Base-by-base conservation (phyloP, 2,113 vertebrate genomes). In the Gopherus flavomarginatus region DNA sequence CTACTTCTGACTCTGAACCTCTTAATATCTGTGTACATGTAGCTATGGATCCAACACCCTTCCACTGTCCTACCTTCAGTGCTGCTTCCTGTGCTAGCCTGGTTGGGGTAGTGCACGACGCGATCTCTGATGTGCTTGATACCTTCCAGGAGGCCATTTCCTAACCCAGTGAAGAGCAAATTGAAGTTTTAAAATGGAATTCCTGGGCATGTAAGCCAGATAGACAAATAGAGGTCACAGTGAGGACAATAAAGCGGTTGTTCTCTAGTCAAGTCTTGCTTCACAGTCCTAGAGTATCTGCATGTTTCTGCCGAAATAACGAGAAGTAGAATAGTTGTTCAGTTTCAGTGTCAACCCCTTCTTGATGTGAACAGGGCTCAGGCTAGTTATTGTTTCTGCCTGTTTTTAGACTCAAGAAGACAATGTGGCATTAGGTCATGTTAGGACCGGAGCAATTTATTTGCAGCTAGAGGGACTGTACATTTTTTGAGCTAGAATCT, bases 391-490 rank as follows among this genome's bases (percentile, higher is more conserved):
- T 56, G 8, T 62, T 83, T 65, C 54, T 65, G 49, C 35, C 79
- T 42, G 16, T 62, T 38, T 35, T 0, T 83, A 56, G 44, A 47
- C 44, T 93, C 16, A 17, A 5, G 47, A 83, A 49, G 31, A 42
- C 0, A 0, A 49, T 77, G 38, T 49, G 9, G n/a, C 53, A 26
- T 16, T 87, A 53, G 29, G 62, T 31, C 31, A 2, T 8, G 2
- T 9, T 19, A 65, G 26, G 38, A 13, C 31, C 54, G 24, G 24
- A 62, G 65, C 31, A 31, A 35, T 69, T 78, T 54, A 49, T 11
- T 49, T 49, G 26, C 13, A n/a, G 26, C 5, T 35, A 44, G 54
- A 14, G 35, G 78, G 78, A 49, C 5, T 6, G 38, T 16, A 27
- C 12, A 3, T 35, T 35, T 35, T 35, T 42, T 35, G 65, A 83